A percentile compares a stretch with the other conserved stretches of the same genome.
Conservation (phyloP, 2,797 vertebrate species). For the Catamblyrhynchus diadema region DNA sequence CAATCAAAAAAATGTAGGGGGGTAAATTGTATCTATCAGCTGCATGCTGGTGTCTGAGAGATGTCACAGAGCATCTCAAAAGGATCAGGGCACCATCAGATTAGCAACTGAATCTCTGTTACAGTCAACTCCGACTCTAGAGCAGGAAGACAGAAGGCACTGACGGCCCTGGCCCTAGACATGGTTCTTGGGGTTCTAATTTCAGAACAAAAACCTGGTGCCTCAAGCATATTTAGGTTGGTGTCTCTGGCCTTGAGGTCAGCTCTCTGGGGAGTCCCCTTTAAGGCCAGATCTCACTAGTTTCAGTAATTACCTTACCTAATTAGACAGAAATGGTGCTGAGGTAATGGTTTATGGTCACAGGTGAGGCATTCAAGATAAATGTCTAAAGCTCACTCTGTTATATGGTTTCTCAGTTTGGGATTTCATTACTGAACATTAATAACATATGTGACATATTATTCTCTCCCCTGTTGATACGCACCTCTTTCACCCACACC, state of each 20-base stretch:
- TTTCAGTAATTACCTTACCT: background rate
- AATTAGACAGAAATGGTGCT: background rate
- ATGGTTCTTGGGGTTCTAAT: background rate
- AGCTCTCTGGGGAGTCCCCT: background rate
- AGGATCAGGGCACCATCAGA: background rate
- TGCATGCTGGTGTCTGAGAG: background rate
- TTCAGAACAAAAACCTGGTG: background rate
- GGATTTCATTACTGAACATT: background rate
- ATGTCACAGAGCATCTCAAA: background rate
- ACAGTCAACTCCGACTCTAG: background rate
- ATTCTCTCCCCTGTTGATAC: background rate
- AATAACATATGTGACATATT: accelerated
- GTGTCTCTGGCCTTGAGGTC: background rate
- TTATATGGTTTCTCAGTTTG: background rate
- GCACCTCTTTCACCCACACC: background rate
- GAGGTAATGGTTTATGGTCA: background rate
- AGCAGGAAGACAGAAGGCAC: background rate
- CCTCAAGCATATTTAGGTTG: background rate
- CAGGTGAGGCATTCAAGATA: background rate
- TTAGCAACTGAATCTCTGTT: background rate
- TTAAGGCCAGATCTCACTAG: background rate
- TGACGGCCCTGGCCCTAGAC: background rate
- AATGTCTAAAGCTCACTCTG: background rate
- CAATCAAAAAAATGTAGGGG: background rate
- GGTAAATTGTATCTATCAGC: background rate